Base-by-base conservation (phyloP, 2,797 vertebrate genomes). In the Melanotaenia trifasciata region DNA sequence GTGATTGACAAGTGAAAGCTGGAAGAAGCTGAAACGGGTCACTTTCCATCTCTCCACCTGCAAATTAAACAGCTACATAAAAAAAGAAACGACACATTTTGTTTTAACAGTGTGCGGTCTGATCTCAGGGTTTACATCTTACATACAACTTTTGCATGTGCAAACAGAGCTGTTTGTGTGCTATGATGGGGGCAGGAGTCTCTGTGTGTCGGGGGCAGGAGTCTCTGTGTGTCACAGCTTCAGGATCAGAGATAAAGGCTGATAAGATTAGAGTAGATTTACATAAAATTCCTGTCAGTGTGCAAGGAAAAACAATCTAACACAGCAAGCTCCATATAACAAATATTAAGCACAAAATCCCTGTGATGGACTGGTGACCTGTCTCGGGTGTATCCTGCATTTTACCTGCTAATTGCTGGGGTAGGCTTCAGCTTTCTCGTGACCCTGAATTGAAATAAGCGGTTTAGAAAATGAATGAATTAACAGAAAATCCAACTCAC, bases 21-120 rank as follows among this genome's bases (percentile, higher is more conserved):
- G 68, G 69, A 58, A 69, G 64, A 69, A 53, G 45, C 36, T 36
- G 30, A 56, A 83, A 66, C 20, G 38, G 64, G 28, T 61, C 66
- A 60, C 36, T 58, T 24, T 12, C n/a, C 22, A 50, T 38, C 24
- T 58, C 35, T 11, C 50, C 56, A 61, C 53, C 14, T 81, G 58
- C 47, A 40, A 45, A 36, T 24, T 51, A 45, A 45, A 20, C 40
- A 18, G 14, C 35, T 36, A 12, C 35, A 43, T 43, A 11, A 22
- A 4, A 50, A 24, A 51, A 22, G n/a, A 51, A 24, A 51, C 10
- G 8, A n/a, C 20, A n/a, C 7, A 1, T 22, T n/a, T 50, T 11
- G 10, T 22, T 12, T 51, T 12, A n/a, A 24, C 47, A 22, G 45
- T 8, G 45, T 47, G 45, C 20, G 43, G 14, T 43, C 67, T 67